Conservation (phyloP, 2,888 invertebrate genomes). For the Polydrusus cervinus region DNA sequence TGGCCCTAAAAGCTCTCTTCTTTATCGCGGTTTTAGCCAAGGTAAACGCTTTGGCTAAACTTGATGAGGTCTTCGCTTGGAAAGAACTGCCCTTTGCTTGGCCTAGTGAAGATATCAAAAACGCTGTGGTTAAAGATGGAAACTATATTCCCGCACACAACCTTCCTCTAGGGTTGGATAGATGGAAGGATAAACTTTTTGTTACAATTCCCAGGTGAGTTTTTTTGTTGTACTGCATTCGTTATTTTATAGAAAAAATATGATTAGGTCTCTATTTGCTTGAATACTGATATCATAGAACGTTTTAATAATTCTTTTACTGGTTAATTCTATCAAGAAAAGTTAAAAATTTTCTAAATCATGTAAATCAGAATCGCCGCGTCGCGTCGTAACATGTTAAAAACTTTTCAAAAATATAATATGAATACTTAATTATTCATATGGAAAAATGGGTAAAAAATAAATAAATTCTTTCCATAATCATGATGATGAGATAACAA, state of each 20-base stretch:
- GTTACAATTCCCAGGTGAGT: slow-evolving; percentile 79
- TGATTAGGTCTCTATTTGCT: too few species aligned
- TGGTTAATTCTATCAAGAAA: too few species aligned
- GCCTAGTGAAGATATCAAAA: slow-evolving; percentile 76
- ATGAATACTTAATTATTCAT: too few species aligned
- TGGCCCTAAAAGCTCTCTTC: slow-evolving; percentile 33
- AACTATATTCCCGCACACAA: slow-evolving; percentile 79
- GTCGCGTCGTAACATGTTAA: too few species aligned
- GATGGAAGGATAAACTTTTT: slow-evolving; percentile 82
- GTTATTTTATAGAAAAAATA: not conserved
- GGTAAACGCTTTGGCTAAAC: slow-evolving; percentile 65
- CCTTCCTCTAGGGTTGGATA: slow-evolving; percentile 81
- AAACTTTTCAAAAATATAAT: too few species aligned
- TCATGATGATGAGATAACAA: too few species aligned
- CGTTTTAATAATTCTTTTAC: too few species aligned
- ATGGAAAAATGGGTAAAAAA: too few species aligned
- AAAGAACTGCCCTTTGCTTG: slow-evolving; percentile 80
- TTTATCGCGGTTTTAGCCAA: slow-evolving; percentile 43
- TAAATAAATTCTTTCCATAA: too few species aligned
- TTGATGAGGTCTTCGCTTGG: slow-evolving; percentile 76
- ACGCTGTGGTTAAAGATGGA: slow-evolving; percentile 76
- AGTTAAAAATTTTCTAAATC: too few species aligned
- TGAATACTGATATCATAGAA: too few species aligned
- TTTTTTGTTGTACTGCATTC: not conserved
- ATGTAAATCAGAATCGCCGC: too few species aligned